Evolutionary conservation across 2,797 vertebrate species (phyloP).

Genomic region (Chrysocyon brachyurus): DNA sequence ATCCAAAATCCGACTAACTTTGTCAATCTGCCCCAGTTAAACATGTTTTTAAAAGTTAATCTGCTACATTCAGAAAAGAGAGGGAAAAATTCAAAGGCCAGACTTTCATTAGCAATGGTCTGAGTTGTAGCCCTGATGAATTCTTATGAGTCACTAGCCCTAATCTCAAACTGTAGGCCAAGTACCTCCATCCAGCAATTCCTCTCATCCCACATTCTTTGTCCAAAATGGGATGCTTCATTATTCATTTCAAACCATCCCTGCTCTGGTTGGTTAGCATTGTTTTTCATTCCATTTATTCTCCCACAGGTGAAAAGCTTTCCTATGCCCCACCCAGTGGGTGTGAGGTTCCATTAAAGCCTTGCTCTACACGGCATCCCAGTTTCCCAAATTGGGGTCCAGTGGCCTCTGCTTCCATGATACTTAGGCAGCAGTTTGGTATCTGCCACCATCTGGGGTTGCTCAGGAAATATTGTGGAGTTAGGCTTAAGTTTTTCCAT

Average conservation of each 20-base stretch:
- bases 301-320: background rate
- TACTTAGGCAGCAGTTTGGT: background rate
- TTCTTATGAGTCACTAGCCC: background rate
- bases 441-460: background rate
- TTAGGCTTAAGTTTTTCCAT: background rate
- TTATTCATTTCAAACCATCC: background rate
- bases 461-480: background rate
- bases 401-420: background rate
- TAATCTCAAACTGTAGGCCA: background rate
- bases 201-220: background rate
- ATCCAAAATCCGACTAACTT: background rate
- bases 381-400: background rate
- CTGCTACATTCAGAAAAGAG: background rate
- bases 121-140: rapidly evolving
- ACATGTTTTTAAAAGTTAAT: background rate
- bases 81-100: background rate
- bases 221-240: background rate
- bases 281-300: background rate
- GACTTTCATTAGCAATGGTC: too few relatives aligned
- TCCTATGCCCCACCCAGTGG: background rate
- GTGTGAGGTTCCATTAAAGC: background rate
- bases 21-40: background rate
- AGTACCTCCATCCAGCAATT: background rate
- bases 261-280: background rate
- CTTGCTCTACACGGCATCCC: background rate